A percentile compares a stretch with the other conserved stretches of the same genome.
Conservation (phyloP, 2,888 invertebrate species). For the Steromphala cineraria region DNA sequence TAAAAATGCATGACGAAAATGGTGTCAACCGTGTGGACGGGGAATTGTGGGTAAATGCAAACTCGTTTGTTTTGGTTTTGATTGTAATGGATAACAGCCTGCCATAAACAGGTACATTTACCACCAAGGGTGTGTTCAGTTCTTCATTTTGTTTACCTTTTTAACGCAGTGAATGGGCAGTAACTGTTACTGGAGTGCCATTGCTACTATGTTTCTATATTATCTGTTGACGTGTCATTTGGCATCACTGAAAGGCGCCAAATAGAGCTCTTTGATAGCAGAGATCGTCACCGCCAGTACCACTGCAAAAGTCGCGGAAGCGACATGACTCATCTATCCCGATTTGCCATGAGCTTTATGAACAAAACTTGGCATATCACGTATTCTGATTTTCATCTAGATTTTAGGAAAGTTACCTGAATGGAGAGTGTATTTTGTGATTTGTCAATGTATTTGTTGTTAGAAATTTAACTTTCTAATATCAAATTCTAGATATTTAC, state of each 20-base stretch:
- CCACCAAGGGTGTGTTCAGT: not conserved
- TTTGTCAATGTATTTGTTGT: no score
- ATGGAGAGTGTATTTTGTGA: no score
- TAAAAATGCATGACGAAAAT: no score
- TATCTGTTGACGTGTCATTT: not conserved
- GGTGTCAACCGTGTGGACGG: no score
- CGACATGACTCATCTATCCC: not conserved
- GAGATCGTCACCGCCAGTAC: not conserved
- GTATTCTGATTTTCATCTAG: no score
- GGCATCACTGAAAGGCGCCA: not conserved
- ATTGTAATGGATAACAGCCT: conserved; percentile 18
- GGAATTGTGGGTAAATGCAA: conserved; percentile 23
- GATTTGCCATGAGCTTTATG: no score
- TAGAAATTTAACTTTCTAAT: no score
- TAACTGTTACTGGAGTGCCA: no score
- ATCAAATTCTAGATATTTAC: no score
- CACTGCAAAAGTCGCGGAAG: not conserved
- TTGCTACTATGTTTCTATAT: not conserved
- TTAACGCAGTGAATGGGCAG: not conserved
- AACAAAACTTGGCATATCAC: no score
- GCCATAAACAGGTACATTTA: conserved; percentile 21
- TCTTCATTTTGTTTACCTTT: not conserved
- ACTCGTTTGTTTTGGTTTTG: conserved; percentile 26
- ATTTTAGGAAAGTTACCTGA: no score
- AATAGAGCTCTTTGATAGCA: not conserved